Conservation (phyloP, 1,140 invertebrate genomes). For the Scaptomyza graminum region DNA sequence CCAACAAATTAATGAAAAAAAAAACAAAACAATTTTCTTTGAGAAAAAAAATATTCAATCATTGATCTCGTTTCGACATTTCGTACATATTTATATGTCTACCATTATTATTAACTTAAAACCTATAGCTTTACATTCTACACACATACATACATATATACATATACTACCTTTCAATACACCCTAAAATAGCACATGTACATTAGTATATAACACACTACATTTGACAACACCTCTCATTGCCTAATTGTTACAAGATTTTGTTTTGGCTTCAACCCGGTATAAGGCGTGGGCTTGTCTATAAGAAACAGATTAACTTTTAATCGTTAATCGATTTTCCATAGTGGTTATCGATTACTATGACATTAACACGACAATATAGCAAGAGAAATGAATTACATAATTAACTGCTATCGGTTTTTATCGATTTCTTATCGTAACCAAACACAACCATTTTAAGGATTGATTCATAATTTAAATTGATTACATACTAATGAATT, state of each 20-base stretch:
- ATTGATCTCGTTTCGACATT: constrained; percentile 41
- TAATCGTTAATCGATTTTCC: too few species aligned
- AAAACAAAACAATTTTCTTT: neutral
- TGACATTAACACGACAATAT: too few species aligned
- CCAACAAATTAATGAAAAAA: constrained; percentile 32
- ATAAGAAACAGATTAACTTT: neutral
- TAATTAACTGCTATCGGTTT: too few species aligned
- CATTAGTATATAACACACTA: constrained; percentile 34
- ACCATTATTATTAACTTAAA: constrained; percentile 43
- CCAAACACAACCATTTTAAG: too few species aligned
- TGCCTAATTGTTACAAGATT: neutral
- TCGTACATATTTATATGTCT: constrained; percentile 26
- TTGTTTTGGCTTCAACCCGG: neutral
- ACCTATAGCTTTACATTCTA: constrained; percentile 42
- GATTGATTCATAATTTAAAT: too few species aligned
- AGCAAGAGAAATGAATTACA: too few species aligned
- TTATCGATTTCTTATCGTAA: too few species aligned
- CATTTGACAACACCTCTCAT: neutral
- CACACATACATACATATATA: neutral
- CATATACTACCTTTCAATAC: constrained; percentile 27
- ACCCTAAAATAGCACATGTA: constrained; percentile 15
- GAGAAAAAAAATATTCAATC: constrained; percentile 20
- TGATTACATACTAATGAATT: too few species aligned
- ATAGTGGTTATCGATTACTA: neutral
- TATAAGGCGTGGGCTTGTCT: neutral